Evolutionary conservation across 1,140 invertebrate genomes (phyloP), one percentile per base, ranked within the genome.

Genomic region (Laupala kohalensis): DNA sequence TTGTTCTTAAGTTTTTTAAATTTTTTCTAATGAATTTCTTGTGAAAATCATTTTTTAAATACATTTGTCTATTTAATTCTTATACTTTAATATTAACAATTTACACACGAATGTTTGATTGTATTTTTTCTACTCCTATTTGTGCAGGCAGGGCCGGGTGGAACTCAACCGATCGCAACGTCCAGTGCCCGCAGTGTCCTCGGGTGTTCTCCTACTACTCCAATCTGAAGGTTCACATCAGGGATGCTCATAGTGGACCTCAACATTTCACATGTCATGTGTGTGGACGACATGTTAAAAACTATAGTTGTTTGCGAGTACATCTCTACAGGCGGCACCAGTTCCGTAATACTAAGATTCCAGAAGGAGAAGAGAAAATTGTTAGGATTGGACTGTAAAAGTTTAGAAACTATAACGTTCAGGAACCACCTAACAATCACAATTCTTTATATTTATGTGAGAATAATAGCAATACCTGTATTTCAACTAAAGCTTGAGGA

Each of bases 151-250:
- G 9, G 9, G 19, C 19, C 37, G 19, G 37, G 9, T 53, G 37
- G 37, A 53, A 19, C 19, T 9, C 37, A 13, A 13, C 37, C 19
- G 37, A 53, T 19, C 37, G 37, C 37, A 53, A 53, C 19, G 37
- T 53, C 37, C 9, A 19, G 73, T 86, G 85, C 76, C 84, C 83
- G 0, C 83, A 83, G 71, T 86, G 85, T 74, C 82, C 83, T 73
- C 79, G 84, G 71, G 83, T 84, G 78, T 86, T 86, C 77, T 84
- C 84, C 23, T 86, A 86, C 77, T 82, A 84, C 12, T 86, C 86
- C 80, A 86, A 86, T 76, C 76, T 86, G 73, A 86, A 86, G 76
- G 83, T 86, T 19, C 85, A 86, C 76, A 82, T 86, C 69, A 79
- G 84, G 5, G 85, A 86, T 76, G 85, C 85, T 76, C 85, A 86